These are phyloP conservation scores for Pomatostomus ruficeps DNA, from an alignment of 2,113 vertebrate species.

Conservation along the genomic window DNA sequence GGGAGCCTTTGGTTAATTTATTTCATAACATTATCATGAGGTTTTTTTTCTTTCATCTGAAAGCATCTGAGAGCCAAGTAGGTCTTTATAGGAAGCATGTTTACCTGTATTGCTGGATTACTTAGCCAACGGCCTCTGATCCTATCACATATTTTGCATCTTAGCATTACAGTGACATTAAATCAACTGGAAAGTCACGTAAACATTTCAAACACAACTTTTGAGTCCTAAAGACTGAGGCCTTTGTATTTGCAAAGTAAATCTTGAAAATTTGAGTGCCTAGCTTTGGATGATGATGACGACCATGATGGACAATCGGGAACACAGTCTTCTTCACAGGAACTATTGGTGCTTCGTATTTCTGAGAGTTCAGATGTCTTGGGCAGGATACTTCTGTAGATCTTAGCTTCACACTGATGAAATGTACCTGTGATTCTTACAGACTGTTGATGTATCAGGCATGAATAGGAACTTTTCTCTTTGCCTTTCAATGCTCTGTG, in stretches of 20 bases:
- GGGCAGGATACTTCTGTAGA: neutral
- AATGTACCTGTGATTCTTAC: neutral
- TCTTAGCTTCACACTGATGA: neutral
- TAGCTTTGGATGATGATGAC: neutral
- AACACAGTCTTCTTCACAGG: neutral
- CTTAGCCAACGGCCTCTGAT: neutral
- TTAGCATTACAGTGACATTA: neutral
- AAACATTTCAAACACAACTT: neutral
- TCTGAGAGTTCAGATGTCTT: neutral
- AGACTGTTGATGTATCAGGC: neutral
- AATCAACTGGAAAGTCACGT: rapidly evolving
- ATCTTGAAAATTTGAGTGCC: neutral
- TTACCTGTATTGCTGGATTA: neutral
- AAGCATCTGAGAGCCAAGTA: neutral
- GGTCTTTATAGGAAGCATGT: neutral
- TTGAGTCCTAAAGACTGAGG: neutral
- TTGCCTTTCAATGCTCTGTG: neutral
- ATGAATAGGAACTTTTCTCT: neutral
- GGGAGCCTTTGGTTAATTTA: neutral
- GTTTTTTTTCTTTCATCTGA: neutral
- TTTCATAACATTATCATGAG: neutral
- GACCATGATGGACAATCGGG: neutral
- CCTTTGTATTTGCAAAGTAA: neutral
- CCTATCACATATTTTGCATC: neutral
- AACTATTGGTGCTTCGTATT: neutral